Evolutionary conservation across 2,888 invertebrate genomes (phyloP), one percentile per base, ranked within the genome.

Genomic region (Disparrhopalites patrizii): DNA sequence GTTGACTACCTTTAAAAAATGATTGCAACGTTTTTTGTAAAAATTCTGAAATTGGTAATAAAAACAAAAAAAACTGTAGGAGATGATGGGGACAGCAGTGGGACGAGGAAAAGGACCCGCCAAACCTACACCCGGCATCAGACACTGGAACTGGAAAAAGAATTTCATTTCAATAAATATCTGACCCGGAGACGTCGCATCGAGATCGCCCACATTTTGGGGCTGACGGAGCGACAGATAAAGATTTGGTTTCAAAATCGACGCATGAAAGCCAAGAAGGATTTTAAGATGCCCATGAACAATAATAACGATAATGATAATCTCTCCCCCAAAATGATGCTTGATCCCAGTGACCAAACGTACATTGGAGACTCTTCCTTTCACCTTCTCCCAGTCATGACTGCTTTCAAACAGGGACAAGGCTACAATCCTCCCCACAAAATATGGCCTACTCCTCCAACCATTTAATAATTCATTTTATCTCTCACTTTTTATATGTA

Each of bases 141-240:
- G 68, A 80, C 80, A 30, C 71, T 80, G 71, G 80, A 80, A 68
- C 70, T 79, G 75, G 83, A 83, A 76, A 83, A 83, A 73, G 83
- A 83, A 75, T 82, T 83, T 72, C 82, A 82, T 76, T 82, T 79
- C 76, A 83, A 81, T 77, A 79, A 80, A 66, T 83, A 83, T 75
- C 77, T 83, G 65, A 82, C 82, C 2, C 77, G 83, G 33, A 73
- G 82, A 55, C 76, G 82, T 40, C 75, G 83, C 50, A 80, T 82
- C 33, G 82, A 83, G 73, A 82, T 82, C 55, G 82, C 82, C 4
- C 81, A 82, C 75, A 76, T 79, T 31, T 78, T 82, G 25, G 79
- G 81, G 69, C 78, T 83, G 66, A 80, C 81, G 15, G 82, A 83
- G 74, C 75, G 82, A 66, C 82, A 82, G 75, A 82, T 79, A 72